Evolutionary conservation across 1,140 invertebrate genomes (phyloP).

Genomic region (Heliothis subflexa): DNA sequence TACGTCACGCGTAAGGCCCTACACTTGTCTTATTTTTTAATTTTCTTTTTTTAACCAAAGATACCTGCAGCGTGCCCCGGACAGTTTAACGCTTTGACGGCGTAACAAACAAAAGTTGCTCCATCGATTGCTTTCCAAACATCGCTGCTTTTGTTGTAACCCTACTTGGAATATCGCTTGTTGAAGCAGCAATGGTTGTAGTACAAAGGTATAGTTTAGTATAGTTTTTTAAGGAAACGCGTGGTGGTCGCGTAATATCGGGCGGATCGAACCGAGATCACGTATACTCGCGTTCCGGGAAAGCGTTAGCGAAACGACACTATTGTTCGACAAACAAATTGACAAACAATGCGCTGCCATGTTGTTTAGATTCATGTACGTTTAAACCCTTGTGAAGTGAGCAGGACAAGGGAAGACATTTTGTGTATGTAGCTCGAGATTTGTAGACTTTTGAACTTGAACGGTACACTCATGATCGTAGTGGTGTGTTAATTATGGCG

Average conservation of each 20-base stretch:
- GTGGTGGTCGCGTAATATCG: constrained; percentile 41
- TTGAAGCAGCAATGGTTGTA: neutral
- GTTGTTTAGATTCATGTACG: constrained; percentile 21
- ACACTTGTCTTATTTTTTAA: constrained; percentile 54
- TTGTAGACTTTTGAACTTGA: too few relatives aligned
- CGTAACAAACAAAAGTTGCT: constrained; percentile 28
- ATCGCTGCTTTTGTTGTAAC: neutral
- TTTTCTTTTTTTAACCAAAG: constrained; percentile 50
- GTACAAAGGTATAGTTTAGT: neutral
- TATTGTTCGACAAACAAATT: constrained; percentile 48
- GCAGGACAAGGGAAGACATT: neutral
- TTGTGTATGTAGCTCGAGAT: neutral
- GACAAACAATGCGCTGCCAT: constrained; percentile 31
- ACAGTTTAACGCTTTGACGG: constrained; percentile 40
- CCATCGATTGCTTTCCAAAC: constrained; percentile 8
- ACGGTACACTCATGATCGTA: too few relatives aligned
- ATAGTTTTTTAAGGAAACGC: constrained; percentile 31
- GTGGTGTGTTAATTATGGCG: too few relatives aligned
- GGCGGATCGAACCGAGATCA: constrained; percentile 46
- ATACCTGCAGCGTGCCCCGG: constrained; percentile 52
- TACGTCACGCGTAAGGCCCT: constrained; percentile 37
- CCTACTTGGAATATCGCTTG: neutral
- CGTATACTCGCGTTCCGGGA: constrained; percentile 46
- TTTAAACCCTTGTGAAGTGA: neutral
- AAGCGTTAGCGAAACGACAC: constrained; percentile 41